Conservation (phyloP, 2,888 invertebrate genomes). For the Eugnorisma glareosa region DNA sequence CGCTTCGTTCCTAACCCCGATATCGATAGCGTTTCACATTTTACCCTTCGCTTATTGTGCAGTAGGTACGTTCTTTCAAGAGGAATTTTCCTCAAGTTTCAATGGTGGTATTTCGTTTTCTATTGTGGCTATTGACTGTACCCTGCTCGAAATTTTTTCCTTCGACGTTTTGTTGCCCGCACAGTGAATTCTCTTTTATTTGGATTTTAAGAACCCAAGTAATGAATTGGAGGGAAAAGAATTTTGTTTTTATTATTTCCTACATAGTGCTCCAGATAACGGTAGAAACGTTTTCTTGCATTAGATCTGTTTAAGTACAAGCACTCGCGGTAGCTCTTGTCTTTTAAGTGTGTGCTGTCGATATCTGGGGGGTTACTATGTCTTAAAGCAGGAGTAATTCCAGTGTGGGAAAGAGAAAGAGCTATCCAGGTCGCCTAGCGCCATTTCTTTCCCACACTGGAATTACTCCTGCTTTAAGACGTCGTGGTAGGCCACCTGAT, state of each 20-base stretch:
- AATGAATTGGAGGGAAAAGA: background rate
- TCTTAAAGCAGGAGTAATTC: too few relatives aligned
- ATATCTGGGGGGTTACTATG: too few relatives aligned
- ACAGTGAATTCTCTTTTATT: conserved; percentile 6
- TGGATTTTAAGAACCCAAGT: background rate
- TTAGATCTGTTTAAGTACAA: background rate
- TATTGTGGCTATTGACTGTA: conserved; percentile 45
- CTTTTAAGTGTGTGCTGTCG: background rate
- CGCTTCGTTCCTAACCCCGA: conserved; percentile 32
- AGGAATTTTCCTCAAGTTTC: conserved; percentile 37
- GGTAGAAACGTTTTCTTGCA: background rate
- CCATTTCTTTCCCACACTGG: too few relatives aligned
- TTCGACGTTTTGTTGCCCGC: background rate
- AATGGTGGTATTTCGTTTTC: conserved; percentile 25
- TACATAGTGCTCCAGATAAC: background rate
- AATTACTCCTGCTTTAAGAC: too few relatives aligned
- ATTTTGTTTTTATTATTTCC: background rate
- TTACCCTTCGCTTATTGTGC: conserved; percentile 34
- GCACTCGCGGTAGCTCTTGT: background rate
- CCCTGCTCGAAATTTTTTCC: background rate
- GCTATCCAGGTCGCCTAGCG: too few relatives aligned
- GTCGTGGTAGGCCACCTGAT: background rate
- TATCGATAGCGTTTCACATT: conserved; percentile 42
- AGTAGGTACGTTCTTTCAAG: background rate
- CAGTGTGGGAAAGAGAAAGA: too few relatives aligned